Evolutionary conservation across 2,888 invertebrate genomes (phyloP).

Genomic region (Yponomeuta malinellus): DNA sequence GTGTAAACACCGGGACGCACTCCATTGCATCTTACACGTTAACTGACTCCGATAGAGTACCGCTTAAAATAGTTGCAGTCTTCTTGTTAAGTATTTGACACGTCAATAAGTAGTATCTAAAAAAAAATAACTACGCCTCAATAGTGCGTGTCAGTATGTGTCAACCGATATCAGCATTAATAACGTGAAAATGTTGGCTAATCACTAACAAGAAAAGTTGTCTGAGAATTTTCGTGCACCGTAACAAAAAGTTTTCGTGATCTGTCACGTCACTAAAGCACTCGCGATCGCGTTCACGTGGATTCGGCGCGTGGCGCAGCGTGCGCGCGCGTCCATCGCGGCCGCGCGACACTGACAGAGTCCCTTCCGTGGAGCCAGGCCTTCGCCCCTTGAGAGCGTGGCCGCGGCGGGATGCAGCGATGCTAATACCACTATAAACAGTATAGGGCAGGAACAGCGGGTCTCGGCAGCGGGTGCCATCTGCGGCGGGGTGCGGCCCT

Average conservation of each 20-base stretch:
- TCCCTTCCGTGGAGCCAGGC: conserved; percentile 49
- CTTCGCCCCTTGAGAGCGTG: conserved; percentile 70
- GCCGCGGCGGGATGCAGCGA: conserved; percentile 41
- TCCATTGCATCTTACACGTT: conserved; percentile 48
- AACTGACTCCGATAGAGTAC: conserved; percentile 40
- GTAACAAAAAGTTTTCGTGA: background rate
- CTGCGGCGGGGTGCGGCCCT: conserved; percentile 64
- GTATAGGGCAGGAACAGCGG: background rate
- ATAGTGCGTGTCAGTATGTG: background rate
- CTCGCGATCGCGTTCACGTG: conserved; percentile 4
- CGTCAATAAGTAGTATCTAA: conserved; percentile 14
- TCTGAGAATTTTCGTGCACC: background rate
- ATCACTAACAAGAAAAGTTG: background rate
- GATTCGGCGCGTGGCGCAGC: conserved; percentile 26
- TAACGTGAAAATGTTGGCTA: background rate
- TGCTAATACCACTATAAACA: conserved; percentile 20
- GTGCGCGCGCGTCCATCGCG: conserved; percentile 67
- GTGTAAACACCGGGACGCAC: conserved; percentile 49
- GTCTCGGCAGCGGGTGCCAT: conserved; percentile 52
- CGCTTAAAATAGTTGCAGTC: conserved; percentile 24
- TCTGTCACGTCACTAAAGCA: conserved; percentile 36
- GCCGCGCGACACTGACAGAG: conserved; percentile 52
- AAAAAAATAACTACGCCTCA: background rate
- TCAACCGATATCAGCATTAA: background rate
- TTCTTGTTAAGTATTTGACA: conserved; percentile 22